phyloP scores from a whole-genome alignment of 2,113 vertebrate species.

The Okapia johnstoni region DNA sequence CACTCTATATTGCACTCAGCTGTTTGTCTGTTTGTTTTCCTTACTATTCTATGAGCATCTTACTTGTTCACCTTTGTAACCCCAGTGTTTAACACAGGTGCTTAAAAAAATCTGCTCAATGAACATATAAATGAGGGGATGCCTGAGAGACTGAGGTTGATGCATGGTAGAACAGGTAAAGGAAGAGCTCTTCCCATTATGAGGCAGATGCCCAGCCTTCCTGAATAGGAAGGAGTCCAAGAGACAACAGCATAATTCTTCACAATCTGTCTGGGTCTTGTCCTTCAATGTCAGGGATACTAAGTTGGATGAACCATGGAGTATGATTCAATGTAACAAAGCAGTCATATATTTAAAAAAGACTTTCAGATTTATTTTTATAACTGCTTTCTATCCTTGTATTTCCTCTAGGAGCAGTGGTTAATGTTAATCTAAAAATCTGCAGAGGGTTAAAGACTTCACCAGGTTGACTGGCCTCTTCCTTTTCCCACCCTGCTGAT shows the following conservation, averaged over 20 bases:
- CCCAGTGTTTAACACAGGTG: background rate
- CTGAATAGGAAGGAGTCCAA: background rate
- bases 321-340: background rate
- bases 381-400: background rate
- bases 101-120: background rate
- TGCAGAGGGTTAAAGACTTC: background rate
- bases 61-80: background rate
- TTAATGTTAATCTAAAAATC: background rate
- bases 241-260: background rate
- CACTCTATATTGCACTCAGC: fast-evolving
- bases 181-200: background rate
- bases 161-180: background rate
- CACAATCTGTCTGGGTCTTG: background rate
- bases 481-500: background rate
- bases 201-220: background rate
- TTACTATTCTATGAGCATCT: background rate
- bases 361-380: background rate
- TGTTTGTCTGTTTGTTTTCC: background rate
- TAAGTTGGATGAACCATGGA: background rate
- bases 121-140: background rate
- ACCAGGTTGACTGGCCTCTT: background rate
- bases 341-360: background rate
- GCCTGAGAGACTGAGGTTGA: background rate
- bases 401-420: background rate
- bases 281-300: background rate